phyloP scores from a whole-genome alignment of 1,140 invertebrate species.

The Platyscapa corneri region DNA sequence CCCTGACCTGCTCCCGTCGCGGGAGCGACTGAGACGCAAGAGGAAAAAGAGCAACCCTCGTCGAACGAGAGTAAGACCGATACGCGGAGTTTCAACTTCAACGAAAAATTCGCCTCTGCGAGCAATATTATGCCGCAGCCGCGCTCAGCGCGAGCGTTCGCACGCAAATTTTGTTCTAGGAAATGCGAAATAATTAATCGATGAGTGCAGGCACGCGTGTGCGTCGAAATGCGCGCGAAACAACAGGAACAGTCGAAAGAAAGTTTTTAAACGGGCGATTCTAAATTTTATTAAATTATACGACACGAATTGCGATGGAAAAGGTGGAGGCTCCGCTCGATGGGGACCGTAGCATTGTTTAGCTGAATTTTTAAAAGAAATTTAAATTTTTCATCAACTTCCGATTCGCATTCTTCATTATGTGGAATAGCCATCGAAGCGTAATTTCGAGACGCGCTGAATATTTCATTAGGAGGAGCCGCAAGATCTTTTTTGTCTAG shows the following conservation, averaged over 20 bases:
- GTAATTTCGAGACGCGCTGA: slow-evolving; percentile 55
- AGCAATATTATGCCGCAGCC: background rate
- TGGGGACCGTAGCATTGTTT: background rate
- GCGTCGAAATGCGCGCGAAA: background rate
- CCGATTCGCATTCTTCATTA: slow-evolving; percentile 34
- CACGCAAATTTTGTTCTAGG: background rate
- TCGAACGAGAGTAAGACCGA: slow-evolving; percentile 30
- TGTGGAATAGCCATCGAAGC: slow-evolving; percentile 40
- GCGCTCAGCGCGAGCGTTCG: background rate
- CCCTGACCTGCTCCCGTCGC: slow-evolving; percentile 52
- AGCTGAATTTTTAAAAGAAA: slow-evolving; percentile 20
- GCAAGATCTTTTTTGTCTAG: slow-evolving; percentile 58
- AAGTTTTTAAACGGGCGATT: no score
- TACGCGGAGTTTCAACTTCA: background rate
- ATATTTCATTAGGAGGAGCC: slow-evolving; percentile 66
- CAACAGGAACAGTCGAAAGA: background rate
- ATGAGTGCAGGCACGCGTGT: background rate
- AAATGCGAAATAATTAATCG: background rate
- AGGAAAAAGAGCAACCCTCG: background rate
- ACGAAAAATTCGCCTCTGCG: slow-evolving; percentile 14
- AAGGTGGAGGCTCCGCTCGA: no score
- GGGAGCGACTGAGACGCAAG: background rate
- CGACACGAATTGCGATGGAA: no score
- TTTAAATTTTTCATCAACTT: slow-evolving; percentile 42
- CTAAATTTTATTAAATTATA: no score